These are phyloP conservation scores for Periparus ater DNA, from an alignment of 2,797 vertebrate species.

Conservation along the genomic window DNA sequence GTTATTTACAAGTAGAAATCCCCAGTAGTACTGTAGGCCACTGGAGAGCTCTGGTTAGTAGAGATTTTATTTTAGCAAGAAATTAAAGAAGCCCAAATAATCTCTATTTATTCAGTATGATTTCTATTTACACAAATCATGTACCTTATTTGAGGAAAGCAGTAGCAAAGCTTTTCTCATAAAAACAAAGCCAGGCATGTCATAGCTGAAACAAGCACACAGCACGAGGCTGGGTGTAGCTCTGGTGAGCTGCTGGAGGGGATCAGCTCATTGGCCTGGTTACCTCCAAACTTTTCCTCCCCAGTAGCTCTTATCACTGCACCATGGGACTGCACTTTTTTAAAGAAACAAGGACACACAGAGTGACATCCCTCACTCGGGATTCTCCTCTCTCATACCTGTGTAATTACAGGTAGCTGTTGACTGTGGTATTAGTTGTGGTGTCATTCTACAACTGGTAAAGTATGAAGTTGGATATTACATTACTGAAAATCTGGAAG, in stretches of 20 bases:
- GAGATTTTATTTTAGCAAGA: slow-evolving; percentile 7
- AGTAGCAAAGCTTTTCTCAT: not conserved
- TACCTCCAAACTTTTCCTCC: not conserved
- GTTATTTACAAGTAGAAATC: slow-evolving; percentile 35
- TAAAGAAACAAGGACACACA: not conserved
- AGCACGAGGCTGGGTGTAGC: not conserved
- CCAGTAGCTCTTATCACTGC: not conserved
- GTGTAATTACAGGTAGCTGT: not conserved
- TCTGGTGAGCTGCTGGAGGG: accelerated
- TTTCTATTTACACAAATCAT: not conserved
- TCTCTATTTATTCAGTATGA: not conserved
- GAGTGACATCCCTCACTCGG: not conserved
- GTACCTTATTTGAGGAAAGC: not conserved
- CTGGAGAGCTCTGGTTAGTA: not conserved
- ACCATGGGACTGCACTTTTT: not conserved
- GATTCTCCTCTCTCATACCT: not conserved
- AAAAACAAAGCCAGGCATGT: not conserved
- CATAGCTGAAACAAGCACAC: not conserved
- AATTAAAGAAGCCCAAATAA: not conserved
- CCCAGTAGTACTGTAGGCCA: not conserved
- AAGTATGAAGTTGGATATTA: not conserved
- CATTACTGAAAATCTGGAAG: not conserved
- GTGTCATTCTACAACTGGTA: not conserved
- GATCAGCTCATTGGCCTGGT: not conserved
- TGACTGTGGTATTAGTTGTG: not conserved